These are phyloP conservation scores for Cephalopholis sonnerati DNA, from an alignment of 2,113 vertebrate species.

Conservation along the genomic window DNA sequence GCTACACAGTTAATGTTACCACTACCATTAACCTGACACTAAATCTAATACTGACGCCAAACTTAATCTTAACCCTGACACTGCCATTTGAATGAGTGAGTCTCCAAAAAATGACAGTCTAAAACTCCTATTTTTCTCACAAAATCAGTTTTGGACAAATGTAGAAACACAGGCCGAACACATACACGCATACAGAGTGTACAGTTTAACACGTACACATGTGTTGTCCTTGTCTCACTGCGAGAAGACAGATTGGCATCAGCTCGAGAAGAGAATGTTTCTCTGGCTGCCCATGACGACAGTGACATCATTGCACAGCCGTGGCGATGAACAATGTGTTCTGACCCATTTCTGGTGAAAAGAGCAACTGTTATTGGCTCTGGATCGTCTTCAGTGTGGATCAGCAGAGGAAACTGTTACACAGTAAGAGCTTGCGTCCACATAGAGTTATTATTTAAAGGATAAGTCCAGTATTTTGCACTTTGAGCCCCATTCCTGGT, in stretches of 20 bases:
- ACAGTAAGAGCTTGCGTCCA: too few relatives aligned
- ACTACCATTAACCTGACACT: background rate
- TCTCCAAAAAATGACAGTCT: background rate
- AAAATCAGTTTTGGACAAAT: background rate
- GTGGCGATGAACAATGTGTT: slow-evolving; percentile 36
- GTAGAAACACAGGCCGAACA: background rate
- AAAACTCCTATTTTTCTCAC: background rate
- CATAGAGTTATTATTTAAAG: too few relatives aligned
- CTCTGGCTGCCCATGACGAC: slow-evolving; percentile 1
- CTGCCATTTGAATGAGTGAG: background rate
- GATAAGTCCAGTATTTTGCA: too few relatives aligned
- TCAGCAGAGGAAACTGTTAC: slow-evolving; percentile 13
- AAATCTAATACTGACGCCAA: too few relatives aligned
- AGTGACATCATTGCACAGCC: slow-evolving; percentile 49
- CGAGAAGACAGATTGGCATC: slow-evolving; percentile 63
- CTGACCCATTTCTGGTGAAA: slow-evolving; percentile 40
- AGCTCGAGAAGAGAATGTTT: slow-evolving; percentile 30
- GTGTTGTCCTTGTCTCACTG: slow-evolving; percentile 22
- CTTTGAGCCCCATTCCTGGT: too few relatives aligned
- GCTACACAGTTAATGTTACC: background rate
- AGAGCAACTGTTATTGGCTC: slow-evolving; percentile 40
- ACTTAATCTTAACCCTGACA: background rate
- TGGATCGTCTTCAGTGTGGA: background rate
- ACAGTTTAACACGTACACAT: slow-evolving; percentile 7
- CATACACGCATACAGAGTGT: background rate